Evolutionary conservation across 2,888 invertebrate species (phyloP).

Genomic region (Oligia fasciuncula): DNA sequence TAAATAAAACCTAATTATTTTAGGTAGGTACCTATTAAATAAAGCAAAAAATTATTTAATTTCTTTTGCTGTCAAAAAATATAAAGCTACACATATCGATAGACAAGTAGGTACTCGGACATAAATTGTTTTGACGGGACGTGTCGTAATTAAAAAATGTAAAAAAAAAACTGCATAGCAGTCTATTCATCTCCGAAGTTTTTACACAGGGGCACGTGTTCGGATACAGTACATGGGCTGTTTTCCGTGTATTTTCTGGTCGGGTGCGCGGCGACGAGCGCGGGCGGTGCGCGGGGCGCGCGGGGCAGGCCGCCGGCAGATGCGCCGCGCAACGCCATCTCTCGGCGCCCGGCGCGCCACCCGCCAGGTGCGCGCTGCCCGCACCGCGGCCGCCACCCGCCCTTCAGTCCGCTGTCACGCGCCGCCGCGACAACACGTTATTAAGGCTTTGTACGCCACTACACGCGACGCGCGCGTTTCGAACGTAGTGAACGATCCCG

Average conservation of each 20-base stretch:
- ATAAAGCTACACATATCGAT: background rate
- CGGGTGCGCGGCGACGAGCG: conserved; percentile 73
- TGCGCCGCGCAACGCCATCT: conserved; percentile 89
- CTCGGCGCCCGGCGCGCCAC: conserved; percentile 76
- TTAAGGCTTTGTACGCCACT: conserved; percentile 79
- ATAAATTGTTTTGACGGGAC: conserved; percentile 46
- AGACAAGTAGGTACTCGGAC: conserved; percentile 11
- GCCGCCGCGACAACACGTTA: conserved; percentile 84
- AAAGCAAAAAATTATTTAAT: background rate
- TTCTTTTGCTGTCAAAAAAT: background rate
- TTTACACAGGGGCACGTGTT: conserved; percentile 88
- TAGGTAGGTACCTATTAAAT: too few species aligned
- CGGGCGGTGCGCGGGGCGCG: conserved; percentile 70
- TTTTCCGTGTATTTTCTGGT: conserved; percentile 89
- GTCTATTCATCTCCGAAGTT: conserved; percentile 79
- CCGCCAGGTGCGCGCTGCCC: conserved; percentile 86
- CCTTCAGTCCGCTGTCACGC: conserved; percentile 89
- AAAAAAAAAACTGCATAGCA: conserved; percentile 74
- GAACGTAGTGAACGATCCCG: conserved; percentile 87
- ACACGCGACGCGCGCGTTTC: conserved; percentile 88
- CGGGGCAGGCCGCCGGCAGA: conserved; percentile 81
- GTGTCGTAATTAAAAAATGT: conserved; percentile 21
- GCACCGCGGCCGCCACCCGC: conserved; percentile 87
- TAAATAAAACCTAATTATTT: background rate
- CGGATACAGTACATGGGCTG: conserved; percentile 82